These are phyloP conservation scores for Platanista minor DNA, from an alignment of 2,113 vertebrate species.

Conservation along the genomic window DNA sequence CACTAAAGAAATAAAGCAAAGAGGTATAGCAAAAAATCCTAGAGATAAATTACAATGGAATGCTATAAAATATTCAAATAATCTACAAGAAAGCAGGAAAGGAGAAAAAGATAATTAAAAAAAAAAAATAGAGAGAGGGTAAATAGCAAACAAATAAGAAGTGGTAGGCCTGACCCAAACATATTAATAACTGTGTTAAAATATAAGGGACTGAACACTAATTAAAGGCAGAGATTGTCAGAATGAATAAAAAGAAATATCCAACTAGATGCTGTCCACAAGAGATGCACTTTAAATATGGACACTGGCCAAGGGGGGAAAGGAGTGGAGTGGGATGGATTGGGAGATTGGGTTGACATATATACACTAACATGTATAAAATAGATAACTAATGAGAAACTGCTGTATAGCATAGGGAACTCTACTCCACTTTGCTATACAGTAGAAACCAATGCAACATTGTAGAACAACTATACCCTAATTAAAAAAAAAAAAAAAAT, in stretches of 20 bases:
- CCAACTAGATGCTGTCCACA: not conserved
- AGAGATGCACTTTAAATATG: not conserved
- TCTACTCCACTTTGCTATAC: too few species aligned
- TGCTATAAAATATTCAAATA: not conserved
- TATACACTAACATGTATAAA: too few species aligned
- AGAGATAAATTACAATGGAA: not conserved
- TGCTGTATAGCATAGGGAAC: too few species aligned
- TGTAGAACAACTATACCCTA: too few species aligned
- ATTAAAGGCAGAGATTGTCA: not conserved
- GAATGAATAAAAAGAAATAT: not conserved
- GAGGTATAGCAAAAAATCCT: not conserved
- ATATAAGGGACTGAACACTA: not conserved
- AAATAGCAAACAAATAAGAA: constrained; percentile 3
- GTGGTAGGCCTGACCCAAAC: not conserved
- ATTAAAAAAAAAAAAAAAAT: too few species aligned
- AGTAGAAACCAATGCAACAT: too few species aligned
- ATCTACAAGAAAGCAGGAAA: not conserved
- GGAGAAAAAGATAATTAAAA: not conserved
- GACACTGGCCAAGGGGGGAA: not conserved
- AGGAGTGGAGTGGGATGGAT: too few species aligned
- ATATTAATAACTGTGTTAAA: not conserved
- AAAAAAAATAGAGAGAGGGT: not conserved
- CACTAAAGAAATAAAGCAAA: not conserved
- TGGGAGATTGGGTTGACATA: too few species aligned
- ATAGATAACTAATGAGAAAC: too few species aligned